Evolutionary conservation across 2,113 vertebrate species (phyloP), one percentile per base, ranked within the genome.

Genomic region (Archocentrus centrarchus): DNA sequence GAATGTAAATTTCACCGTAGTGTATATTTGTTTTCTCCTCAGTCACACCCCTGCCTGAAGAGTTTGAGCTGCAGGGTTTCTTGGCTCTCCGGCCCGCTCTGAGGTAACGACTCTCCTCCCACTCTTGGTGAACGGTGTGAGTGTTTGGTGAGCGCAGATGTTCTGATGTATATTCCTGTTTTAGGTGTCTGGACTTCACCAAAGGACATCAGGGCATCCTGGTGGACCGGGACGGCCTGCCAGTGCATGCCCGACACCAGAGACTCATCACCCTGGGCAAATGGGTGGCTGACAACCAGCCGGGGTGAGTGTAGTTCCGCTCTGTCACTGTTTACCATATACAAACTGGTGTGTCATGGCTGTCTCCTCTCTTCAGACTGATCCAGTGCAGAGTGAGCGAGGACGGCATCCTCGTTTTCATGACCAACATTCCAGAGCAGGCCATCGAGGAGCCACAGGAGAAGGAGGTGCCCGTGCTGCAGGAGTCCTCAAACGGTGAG

Each of bases 31-130:
- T 86, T 84, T 64, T n/a, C 41, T n/a, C 50, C 8, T 9, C 93
- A 99, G 98, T 94, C 77, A 96, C 94, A 27, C 98, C 98, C 0
- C 97, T 99, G 94, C 98, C 98, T 37, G 98, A 99, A 90, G 98
- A 99, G 92, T 99, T 99, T 96, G 98, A 99, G 88, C 92, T 99
- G 81, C 98, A 99, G 93, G 98, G 98, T 59, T 99, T 99, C 94
- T 84, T 99, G 93, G 98, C 98, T 77, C 96, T 99, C 82, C 97
- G 98, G 59, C 98, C 98, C 3, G 98, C 98, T 0, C 96, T 99
- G 92, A 97, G 98, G 98, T 98, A 88, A 27, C 11, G 0, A 39
- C 7, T 24, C 6, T 0, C 4, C 58, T 2, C 1, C 5, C 1
- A 14, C 18, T 0, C 2, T 60, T 20, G 58, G 17, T 5, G 73